These are phyloP conservation scores for Perca schrenkii DNA, from an alignment of 2,113 vertebrate species.

Conservation along the genomic window DNA sequence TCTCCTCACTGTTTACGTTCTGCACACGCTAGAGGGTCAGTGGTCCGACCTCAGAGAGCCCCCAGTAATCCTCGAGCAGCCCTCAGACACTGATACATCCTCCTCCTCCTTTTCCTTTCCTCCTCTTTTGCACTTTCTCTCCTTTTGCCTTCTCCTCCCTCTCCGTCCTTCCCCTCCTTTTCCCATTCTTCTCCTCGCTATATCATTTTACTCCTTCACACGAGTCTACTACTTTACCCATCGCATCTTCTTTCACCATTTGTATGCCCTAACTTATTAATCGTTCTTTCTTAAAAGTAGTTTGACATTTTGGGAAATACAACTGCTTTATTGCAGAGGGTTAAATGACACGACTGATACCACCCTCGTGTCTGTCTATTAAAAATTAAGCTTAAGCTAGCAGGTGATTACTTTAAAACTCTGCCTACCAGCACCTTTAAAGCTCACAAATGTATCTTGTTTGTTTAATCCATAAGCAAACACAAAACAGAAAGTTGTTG, in stretches of 20 bases:
- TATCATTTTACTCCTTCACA: slow-evolving; percentile 26
- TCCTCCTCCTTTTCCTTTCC: slow-evolving; percentile 71
- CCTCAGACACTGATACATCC: slow-evolving; percentile 84
- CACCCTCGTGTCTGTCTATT: background rate
- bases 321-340: background rate
- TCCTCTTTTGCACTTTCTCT: slow-evolving; percentile 69
- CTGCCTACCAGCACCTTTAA: background rate
- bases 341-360: background rate
- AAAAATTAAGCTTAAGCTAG: background rate
- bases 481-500: background rate
- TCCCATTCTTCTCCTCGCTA: slow-evolving; percentile 40
- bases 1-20: slow-evolving; percentile 90
- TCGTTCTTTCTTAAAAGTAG: background rate
- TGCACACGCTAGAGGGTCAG: slow-evolving; percentile 89
- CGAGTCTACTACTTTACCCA: background rate
- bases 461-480: background rate
- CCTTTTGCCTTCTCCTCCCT: slow-evolving; percentile 49
- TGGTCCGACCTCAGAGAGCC: slow-evolving; percentile 82
- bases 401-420: background rate
- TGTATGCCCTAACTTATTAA: background rate
- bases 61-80: slow-evolving; percentile 81
- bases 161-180: slow-evolving; percentile 36
- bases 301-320: background rate
- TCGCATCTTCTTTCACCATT: background rate
- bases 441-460: background rate